Base-by-base conservation (phyloP, 2,113 vertebrate species). In the Limanda limanda region DNA sequence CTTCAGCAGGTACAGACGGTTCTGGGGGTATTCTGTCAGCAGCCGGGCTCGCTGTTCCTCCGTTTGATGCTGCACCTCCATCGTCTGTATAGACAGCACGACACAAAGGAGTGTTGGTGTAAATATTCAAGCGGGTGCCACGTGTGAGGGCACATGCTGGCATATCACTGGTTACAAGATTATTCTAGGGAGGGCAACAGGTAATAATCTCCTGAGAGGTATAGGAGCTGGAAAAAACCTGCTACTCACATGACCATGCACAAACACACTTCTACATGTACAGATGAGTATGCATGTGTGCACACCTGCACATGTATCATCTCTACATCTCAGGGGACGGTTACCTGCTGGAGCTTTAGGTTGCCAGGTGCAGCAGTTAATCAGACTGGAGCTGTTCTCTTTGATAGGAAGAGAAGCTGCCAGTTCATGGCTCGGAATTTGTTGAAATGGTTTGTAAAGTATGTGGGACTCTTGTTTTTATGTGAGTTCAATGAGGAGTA, bases 1-100 rank as follows among this genome's bases (percentile, higher is more conserved):
- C 92, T 97, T 99, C 11, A 97, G 96, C 92, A 95, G 96, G 82
- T 96, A 96, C 1, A 99, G 90, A 0, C 77, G 78, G 31, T 94
- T 93, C 0, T 78, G 10, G 1, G 94, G 88, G 76, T 97, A 95
- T 0, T 77, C 92, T 37, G 95, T 93, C 76, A 97, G 64, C 84
- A 99, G 93, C 87, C 89, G 82, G 69, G 89, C 89, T 37, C 97
- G 95, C 77, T 97, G 95, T 2, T 31, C 91, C 58, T 98, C 97
- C 0, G 95, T 96, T 74, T 99, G 98, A 68, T 88, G 94, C 81
- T 95, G 94, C 42, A 92, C 87, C 90, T 97, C 94, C 0, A 93
- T 91, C 92, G 96, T 78, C 78, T 93, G 91, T 57, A 75, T 27
- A 66, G 48, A 48, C 40, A 65, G 60, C 47, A 56, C n/a, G 45